A percentile compares a stretch with the other conserved stretches of the same genome.
phyloP scores from a whole-genome alignment of 2,797 vertebrate genomes.

The Ctenosaura bakeri region DNA sequence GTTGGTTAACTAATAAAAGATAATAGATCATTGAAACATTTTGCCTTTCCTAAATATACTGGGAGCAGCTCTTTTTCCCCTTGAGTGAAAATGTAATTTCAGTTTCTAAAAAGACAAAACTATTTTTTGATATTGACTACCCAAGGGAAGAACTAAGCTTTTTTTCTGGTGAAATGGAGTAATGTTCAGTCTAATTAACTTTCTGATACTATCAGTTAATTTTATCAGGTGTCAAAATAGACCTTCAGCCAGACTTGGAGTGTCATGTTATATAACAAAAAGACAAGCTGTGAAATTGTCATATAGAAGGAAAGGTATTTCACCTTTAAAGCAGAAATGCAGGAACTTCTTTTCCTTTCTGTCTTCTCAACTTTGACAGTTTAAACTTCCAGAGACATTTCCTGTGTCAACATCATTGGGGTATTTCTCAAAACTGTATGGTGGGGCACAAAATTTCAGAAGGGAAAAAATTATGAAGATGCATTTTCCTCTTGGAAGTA shows the following conservation, averaged over 20 bases:
- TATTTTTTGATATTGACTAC: conserved; percentile 17
- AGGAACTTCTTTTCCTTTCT: background rate
- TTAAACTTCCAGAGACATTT: background rate
- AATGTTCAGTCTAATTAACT: conserved; percentile 8
- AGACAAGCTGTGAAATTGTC: background rate
- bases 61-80: background rate
- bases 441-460: background rate
- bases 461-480: background rate
- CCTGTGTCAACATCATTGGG: background rate
- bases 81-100: conserved; percentile 15
- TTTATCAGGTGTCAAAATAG: conserved; percentile 17
- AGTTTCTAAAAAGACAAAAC: background rate
- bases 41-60: background rate
- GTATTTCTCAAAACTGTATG: background rate
- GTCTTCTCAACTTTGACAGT: background rate
- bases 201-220: conserved; percentile 1
- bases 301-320: background rate
- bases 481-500: background rate
- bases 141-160: background rate
- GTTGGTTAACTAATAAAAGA: background rate
- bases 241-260: background rate
- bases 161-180: conserved; percentile 11
- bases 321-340: background rate
- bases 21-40: background rate
- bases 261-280: background rate